phyloP scores from a whole-genome alignment of 2,797 vertebrate genomes.

The Acanthurus leucopareius region DNA sequence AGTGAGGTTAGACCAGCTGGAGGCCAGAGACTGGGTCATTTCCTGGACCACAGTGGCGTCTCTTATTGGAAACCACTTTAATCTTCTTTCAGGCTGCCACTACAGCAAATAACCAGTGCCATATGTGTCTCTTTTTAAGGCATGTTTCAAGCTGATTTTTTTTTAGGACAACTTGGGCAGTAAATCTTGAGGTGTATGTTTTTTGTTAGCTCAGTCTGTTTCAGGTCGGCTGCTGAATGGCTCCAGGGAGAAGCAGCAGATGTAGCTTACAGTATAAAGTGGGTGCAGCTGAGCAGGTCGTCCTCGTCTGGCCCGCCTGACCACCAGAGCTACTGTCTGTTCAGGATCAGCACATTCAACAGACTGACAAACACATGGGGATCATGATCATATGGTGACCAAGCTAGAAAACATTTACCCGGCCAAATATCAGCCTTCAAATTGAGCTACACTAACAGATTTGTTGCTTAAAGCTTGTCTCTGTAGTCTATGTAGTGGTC shows the following conservation, averaged over 20 bases:
- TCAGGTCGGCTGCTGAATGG: conserved; percentile 56
- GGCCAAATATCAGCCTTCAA: conserved; percentile 25
- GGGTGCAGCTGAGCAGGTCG: conserved; percentile 37
- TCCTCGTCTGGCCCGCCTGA: conserved; percentile 49
- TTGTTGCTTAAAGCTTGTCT: not conserved
- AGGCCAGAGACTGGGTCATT: conserved; percentile 77
- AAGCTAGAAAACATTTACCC: conserved; percentile 37
- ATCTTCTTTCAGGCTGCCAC: conserved; percentile 53
- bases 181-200: conserved; percentile 71
- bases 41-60: conserved; percentile 76
- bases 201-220: conserved; percentile 60
- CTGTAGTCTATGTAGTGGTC: not conserved
- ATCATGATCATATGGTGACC: conserved; percentile 24
- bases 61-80: conserved; percentile 71
- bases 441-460: conserved; percentile 30
- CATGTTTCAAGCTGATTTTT: conserved; percentile 65
- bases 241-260: conserved; percentile 41
- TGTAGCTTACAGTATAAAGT: conserved; percentile 39
- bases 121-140: conserved; percentile 64
- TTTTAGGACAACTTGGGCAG: conserved; percentile 40
- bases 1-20: conserved; percentile 68
- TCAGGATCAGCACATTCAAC: conserved; percentile 55
- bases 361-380: conserved; percentile 57
- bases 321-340: conserved; percentile 52
- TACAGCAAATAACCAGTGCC: conserved; percentile 75